Base-by-base conservation (phyloP, 2,888 invertebrate species). In the Dorcus hopei region DNA sequence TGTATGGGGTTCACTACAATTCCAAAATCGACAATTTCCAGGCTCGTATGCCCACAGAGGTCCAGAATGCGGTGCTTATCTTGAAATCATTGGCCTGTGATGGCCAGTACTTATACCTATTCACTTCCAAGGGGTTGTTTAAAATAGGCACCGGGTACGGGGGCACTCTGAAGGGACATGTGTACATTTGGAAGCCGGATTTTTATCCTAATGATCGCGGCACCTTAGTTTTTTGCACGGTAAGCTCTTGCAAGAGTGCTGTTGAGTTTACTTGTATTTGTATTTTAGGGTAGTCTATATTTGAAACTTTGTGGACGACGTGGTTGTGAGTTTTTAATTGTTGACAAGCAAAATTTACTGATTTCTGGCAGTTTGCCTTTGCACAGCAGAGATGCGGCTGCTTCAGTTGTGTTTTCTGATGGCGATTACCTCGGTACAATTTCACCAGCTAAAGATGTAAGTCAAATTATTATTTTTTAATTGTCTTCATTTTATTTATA, bases 101-200 rank as follows among this genome's bases (percentile, higher is more conserved):
- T 78, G 97, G 97, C 8, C 88, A 89, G 64, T 95, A 86, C 78
- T 82, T 98, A 53, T 98, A 95, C 78, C 81, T 98, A 33, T 89
- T 93, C 69, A 88, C 92, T 38, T 88, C 89, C 8, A 88, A 88
- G 69, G 93, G 95, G 1, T 81, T 98, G 48, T 83, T 93, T 63
- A 98, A 98, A 81, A 87, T 98, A 62, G 98, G 98, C 14, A 93
- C 96, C 52, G 98, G 98, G 6, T 95, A 94, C 75, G 92, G 93
- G 51, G 94, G 93, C 64, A 95, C 97, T 6, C 86, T 94, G 65
- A 90, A 90, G 78, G 97, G 95, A n/a, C 91, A 93, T 72, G 84
- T 95, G 19, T 93, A 95, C 74, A 81, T 88, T 64, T 87, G 90
- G 74, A 93, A 93, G 76, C 85, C 89, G 26, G 90, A 94, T 75